phyloP scores from a whole-genome alignment of 1,140 invertebrate genomes.

The Elymnias hypermnestra region DNA sequence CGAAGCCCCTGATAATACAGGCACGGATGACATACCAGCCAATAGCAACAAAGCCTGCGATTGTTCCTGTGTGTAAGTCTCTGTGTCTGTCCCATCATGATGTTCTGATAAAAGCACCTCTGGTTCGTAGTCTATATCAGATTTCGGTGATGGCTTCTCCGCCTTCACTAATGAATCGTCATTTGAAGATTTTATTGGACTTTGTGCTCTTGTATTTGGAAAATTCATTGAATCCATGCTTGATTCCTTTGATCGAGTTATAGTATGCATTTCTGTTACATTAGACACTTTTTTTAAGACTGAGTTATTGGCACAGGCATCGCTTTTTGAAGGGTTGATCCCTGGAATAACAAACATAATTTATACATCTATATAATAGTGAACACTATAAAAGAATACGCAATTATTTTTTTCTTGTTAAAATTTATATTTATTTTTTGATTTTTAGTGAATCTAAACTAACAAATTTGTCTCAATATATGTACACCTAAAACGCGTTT shows the following conservation, averaged over 20 bases:
- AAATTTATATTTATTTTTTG: too few relatives aligned
- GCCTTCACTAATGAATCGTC: slow-evolving; percentile 60
- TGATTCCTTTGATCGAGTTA: slow-evolving; percentile 41
- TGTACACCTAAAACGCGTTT: too few relatives aligned
- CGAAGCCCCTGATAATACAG: slow-evolving; percentile 47
- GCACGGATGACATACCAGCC: slow-evolving; percentile 57
- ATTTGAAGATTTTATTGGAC: slow-evolving; percentile 40
- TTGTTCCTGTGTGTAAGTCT: slow-evolving; percentile 49
- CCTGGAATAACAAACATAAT: slow-evolving; percentile 44
- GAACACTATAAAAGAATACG: too few relatives aligned
- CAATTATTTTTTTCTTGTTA: too few relatives aligned
- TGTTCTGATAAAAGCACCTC: slow-evolving; percentile 70
- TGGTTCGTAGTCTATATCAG: slow-evolving; percentile 68
- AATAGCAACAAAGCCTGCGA: slow-evolving; percentile 57
- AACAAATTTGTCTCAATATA: too few relatives aligned
- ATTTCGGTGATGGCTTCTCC: slow-evolving; percentile 66
- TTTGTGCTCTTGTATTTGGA: slow-evolving; percentile 41
- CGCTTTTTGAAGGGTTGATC: slow-evolving; percentile 64
- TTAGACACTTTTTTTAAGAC: slow-evolving; percentile 47
- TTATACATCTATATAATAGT: too few relatives aligned
- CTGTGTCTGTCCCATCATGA: slow-evolving; percentile 51
- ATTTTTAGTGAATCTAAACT: too few relatives aligned
- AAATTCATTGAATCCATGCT: slow-evolving; percentile 37
- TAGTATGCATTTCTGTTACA: slow-evolving; percentile 35
- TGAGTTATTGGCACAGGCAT: slow-evolving; percentile 42